Evolutionary conservation across 37 sponge, comb jelly and placozoan species (phyloP).

Genomic region (Agelas oroides): DNA sequence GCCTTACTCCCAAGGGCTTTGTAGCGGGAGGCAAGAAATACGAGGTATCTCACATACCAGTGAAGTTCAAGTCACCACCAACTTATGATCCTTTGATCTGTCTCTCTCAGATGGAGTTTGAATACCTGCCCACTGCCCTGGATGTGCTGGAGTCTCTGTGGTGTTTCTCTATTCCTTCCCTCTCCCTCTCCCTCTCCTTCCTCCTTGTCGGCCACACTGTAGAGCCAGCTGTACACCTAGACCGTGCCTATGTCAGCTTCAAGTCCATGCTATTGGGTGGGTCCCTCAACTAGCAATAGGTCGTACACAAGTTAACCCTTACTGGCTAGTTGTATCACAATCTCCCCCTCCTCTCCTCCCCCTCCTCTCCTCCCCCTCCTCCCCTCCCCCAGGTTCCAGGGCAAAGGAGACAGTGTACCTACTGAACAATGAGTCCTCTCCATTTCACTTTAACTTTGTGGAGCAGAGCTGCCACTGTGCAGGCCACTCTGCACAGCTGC

Average conservation of each 20-base stretch:
- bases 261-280: slow-evolving; percentile 78
- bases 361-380: neutral
- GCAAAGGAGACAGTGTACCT: slow-evolving; percentile 86
- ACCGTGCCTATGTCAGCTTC: slow-evolving; percentile 90
- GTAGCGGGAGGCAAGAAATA: slow-evolving; percentile 78
- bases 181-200: slow-evolving; percentile 75
- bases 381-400: slow-evolving; percentile 31
- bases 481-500: slow-evolving; percentile 65
- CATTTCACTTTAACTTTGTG: slow-evolving; percentile 75
- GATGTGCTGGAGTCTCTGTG: slow-evolving; percentile 85
- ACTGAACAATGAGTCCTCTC: slow-evolving; percentile 83
- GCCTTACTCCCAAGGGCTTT: slow-evolving; percentile 76
- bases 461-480: slow-evolving; percentile 79
- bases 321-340: no score
- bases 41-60: slow-evolving; percentile 67
- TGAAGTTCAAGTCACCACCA: neutral
- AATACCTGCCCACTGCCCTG: slow-evolving; percentile 70
- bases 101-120: slow-evolving; percentile 91
- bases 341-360: neutral
- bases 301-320: neutral
- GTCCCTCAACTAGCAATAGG: neutral
- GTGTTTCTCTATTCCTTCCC: slow-evolving; percentile 94
- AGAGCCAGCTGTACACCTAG: slow-evolving; percentile 90
- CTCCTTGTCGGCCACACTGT: slow-evolving; percentile 86
- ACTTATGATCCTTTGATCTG: neutral